Base-by-base conservation (phyloP, 2,113 vertebrate genomes). In the Chiloscyllium plagiosum region DNA sequence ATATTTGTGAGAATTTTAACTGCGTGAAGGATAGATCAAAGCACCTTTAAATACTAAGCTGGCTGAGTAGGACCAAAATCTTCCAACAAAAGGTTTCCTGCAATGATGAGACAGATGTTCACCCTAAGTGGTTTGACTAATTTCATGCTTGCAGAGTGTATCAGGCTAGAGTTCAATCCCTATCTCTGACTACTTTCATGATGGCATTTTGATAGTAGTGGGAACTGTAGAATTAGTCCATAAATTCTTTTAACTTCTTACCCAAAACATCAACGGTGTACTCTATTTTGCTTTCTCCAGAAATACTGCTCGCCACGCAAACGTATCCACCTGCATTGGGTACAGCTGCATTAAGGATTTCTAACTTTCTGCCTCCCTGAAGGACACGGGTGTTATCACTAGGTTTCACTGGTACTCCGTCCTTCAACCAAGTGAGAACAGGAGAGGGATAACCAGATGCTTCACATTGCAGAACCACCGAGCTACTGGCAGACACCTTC, bases 281-380 rank as follows among this genome's bases (percentile, higher is more conserved):
- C 96, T 98, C 98, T 96, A 99, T 98, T 96, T 99, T 98, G 95
- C 98, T 98, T 96, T 99, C 99, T 96, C 99, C 99, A 42, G 99
- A 99, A 90, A 99, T 66, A 96, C 98, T 99, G 33, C 98, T 99
- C 12, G 99, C 99, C 97, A 99, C 97, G 76, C 99, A 99, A 69
- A 97, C 66, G 69, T 99, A 99, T 50, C 97, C 98, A 69, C 99
- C 99, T 0, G 22, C 97, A 96, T 99, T 98, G 0, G 97, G 97
- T 70, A 98, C 97, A 0, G 94, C 68, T 0, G 97, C 96, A 0
- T 97, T 98, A 37, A 97, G 42, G 96, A 99, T 98, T 97, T 99
- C 97, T 0, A 99, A 97, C 96, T 97, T 98, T 96, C 97, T 98
- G 1, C 99, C 99, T 6, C 97, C 98, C 78, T 98, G 97, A 0